Conservation (phyloP, 2,888 invertebrate species). For the Subacronicta megacephala region DNA sequence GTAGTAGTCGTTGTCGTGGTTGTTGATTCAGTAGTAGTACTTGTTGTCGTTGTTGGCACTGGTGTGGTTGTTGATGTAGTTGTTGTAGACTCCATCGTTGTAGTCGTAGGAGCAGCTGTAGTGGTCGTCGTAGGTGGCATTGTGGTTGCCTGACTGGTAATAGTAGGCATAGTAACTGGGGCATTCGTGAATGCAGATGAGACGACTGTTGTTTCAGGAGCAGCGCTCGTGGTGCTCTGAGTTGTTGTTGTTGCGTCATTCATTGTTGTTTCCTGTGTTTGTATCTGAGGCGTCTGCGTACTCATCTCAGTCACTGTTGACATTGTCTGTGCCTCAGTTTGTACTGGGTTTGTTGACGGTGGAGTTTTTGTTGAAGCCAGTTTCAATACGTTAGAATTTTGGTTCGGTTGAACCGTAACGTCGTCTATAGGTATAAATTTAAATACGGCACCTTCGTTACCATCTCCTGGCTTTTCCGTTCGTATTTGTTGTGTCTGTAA, state of each 20-base stretch:
- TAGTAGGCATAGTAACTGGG: conserved; percentile 57
- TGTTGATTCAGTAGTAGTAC: conserved; percentile 33
- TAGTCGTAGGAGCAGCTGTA: conserved; percentile 47
- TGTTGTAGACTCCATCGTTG: conserved; percentile 22
- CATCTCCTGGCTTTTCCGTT: conserved; percentile 84
- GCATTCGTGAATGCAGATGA: conserved; percentile 57
- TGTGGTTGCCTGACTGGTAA: conserved; percentile 59
- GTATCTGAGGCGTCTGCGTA: conserved; percentile 73
- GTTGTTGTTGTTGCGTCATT: conserved; percentile 64
- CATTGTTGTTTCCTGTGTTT: conserved; percentile 60
- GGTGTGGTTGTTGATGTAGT: conserved; percentile 49
- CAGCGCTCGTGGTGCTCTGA: conserved; percentile 53
- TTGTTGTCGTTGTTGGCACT: conserved; percentile 37
- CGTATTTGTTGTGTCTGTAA: conserved; percentile 89
- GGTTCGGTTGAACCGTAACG: conserved; percentile 74
- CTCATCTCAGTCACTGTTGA: conserved; percentile 76
- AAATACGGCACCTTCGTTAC: conserved; percentile 79
- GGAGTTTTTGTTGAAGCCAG: conserved; percentile 78
- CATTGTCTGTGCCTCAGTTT: conserved; percentile 67
- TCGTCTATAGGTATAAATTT: conserved; percentile 87
- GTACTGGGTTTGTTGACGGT: conserved; percentile 63
- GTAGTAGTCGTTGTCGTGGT: conserved; percentile 54
- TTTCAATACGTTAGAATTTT: conserved; percentile 83
- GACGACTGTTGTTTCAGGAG: conserved; percentile 50
- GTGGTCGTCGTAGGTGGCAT: conserved; percentile 55